Conservation (phyloP, 2,797 vertebrate genomes). For the Salmo trutta region DNA sequence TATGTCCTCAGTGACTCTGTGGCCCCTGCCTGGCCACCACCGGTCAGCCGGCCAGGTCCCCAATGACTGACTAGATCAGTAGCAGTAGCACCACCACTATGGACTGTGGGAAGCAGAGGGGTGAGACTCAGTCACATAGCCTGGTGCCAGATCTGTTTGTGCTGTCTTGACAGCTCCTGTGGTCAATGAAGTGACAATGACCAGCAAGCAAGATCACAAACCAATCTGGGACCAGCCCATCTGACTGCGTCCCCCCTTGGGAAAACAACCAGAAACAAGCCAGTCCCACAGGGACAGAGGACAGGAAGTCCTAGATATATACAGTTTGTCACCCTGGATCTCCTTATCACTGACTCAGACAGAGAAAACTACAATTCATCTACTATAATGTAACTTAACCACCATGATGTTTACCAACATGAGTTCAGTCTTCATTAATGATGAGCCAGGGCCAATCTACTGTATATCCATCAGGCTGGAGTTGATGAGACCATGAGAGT, state of each 20-base stretch:
- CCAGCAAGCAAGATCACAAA: too few species aligned
- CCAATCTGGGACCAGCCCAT: too few species aligned
- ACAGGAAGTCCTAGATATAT: not conserved
- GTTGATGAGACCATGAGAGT: not conserved
- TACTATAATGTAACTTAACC: not conserved
- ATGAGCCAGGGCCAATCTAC: not conserved
- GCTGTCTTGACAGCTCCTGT: too few species aligned
- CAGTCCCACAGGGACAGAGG: not conserved
- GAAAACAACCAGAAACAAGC: not conserved
- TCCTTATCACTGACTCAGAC: too few species aligned
- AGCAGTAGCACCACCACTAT: too few species aligned
- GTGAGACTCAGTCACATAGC: too few species aligned
- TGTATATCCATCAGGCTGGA: not conserved
- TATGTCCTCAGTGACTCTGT: slow-evolving; percentile 59
- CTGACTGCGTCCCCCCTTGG: too few species aligned
- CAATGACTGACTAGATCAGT: too few species aligned
- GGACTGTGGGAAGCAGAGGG: too few species aligned
- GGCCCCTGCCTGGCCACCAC: slow-evolving; percentile 15
- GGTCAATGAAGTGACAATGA: too few species aligned
- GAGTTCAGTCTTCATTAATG: not conserved
- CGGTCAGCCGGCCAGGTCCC: not conserved
- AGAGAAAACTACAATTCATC: not conserved
- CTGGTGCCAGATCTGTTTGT: too few species aligned
- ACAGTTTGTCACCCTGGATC: not conserved
- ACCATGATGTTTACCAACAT: not conserved